Evolutionary conservation across 2,888 invertebrate genomes (phyloP), one percentile per base, ranked within the genome.

Genomic region (Dioctria linearis): DNA sequence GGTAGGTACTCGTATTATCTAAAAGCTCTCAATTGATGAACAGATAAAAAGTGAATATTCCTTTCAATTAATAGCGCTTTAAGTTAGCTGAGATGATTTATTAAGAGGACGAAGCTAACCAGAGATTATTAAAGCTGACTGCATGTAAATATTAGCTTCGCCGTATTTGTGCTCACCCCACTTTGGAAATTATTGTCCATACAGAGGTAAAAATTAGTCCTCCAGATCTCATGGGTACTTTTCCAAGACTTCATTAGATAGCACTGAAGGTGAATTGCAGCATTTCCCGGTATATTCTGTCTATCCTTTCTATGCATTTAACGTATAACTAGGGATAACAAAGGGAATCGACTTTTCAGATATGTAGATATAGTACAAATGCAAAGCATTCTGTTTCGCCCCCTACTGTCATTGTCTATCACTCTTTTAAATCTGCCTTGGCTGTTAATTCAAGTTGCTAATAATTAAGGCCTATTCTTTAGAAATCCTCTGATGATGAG

Each of bases 381-480:
- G 2, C 25, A 25, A 25, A 25, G 25, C 25, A 25, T 25, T 25
- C 25, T 25, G 25, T 25, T 25, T 25, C 25, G 2, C 40, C 71
- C 54, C n/a, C 71, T 71, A 43, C 51, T 71, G 42, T 54, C 54
- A 54, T 54, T 37, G n/a, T 59, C n/a, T 25, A 25, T 25, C 25
- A 5, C 59, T 59, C 25, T 25, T 4, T 25, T 59, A 13, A 25
- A 5, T 6, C 25, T 59, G n/a, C 5, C 59, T 5, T 57, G 61
- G 61, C 59, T 59, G 59, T 67, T 79, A 79, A 67, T 79, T 79
- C 79, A 79, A 79, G 79, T 79, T 79, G 54, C 57, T 43, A 67
- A 79, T 79, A 79, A 79, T 79, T 79, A 79, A 79, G 67, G 67
- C 57, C 66, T 79, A 66, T 66, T 79, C 66, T 67, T 79, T 54